Percentiles rank a stretch among this genome's conserved stretches.
Evolutionary conservation across 2,797 vertebrate genomes (phyloP).

Genomic region (Malacoraja senta): DNA sequence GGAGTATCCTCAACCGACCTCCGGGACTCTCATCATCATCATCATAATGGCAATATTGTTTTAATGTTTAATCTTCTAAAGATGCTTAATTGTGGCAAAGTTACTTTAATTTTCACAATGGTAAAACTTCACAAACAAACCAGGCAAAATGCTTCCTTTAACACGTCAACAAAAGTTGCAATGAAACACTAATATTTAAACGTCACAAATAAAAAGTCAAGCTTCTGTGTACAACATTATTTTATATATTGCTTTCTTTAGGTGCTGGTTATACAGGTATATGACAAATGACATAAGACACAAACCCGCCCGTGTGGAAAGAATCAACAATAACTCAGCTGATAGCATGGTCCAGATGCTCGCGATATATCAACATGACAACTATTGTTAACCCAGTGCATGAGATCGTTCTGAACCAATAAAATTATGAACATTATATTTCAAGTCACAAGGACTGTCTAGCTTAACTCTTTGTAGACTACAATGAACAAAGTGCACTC

Average conservation of each 20-base stretch:
- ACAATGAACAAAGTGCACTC: neutral
- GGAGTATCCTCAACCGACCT: no score
- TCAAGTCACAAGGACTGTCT: neutral
- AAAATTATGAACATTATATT: neutral
- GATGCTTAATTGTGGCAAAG: neutral
- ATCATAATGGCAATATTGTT: no score
- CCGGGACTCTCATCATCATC: no score
- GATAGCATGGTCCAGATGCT: neutral
- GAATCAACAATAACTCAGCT: neutral
- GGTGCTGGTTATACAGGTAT: neutral
- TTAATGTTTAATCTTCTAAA: neutral
- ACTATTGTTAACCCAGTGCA: neutral
- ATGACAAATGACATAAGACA: neutral
- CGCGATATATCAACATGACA: neutral
- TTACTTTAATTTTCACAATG: slow-evolving; percentile 32
- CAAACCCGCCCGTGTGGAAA: neutral
- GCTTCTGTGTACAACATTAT: neutral
- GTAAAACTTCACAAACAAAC: neutral
- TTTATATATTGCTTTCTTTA: neutral
- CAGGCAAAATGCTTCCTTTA: neutral
- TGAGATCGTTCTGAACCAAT: neutral
- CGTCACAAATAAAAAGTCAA: slow-evolving; percentile 15
- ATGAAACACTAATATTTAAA: neutral
- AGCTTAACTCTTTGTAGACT: neutral
- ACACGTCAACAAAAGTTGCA: neutral